Conservation (phyloP, 2,888 invertebrate genomes). For the Tanaodytes sp. region DNA sequence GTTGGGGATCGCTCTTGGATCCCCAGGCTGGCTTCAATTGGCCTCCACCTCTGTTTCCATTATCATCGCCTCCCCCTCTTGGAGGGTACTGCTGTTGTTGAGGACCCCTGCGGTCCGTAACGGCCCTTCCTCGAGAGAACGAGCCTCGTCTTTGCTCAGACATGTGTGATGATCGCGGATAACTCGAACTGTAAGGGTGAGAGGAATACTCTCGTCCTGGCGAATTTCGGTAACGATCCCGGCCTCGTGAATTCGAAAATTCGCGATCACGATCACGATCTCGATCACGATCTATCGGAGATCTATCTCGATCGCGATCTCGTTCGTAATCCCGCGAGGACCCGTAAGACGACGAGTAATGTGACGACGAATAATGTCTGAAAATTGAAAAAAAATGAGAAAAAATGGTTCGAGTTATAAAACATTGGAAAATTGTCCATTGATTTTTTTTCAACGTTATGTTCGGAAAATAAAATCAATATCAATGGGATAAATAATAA, state of each 20-base stretch:
- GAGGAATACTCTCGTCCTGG: conserved; percentile 1
- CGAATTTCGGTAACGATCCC: neutral
- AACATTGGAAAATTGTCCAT: no score
- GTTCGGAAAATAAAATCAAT: no score
- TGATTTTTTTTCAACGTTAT: no score
- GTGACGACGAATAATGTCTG: no score
- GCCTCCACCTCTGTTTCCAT: neutral
- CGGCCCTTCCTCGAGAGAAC: conserved; percentile 18
- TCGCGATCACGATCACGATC: conserved; percentile 16
- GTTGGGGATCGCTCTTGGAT: conserved; percentile 15
- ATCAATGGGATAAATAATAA: no score
- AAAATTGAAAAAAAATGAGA: no score
- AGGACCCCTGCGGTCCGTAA: neutral
- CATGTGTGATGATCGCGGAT: neutral
- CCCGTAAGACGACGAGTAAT: neutral
- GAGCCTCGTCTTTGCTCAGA: conserved; percentile 7
- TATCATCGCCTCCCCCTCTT: neutral
- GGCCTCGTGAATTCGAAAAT: neutral
- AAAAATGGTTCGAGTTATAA: no score
- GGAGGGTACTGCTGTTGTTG: neutral
- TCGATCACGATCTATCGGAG: neutral
- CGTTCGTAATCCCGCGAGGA: conserved; percentile 9
- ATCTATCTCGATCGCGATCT: conserved; percentile 5
- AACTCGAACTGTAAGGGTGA: conserved; percentile 3
- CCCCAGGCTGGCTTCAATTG: neutral